Base-by-base conservation (phyloP, 2,113 vertebrate genomes). In the Corythornis vintsioides region DNA sequence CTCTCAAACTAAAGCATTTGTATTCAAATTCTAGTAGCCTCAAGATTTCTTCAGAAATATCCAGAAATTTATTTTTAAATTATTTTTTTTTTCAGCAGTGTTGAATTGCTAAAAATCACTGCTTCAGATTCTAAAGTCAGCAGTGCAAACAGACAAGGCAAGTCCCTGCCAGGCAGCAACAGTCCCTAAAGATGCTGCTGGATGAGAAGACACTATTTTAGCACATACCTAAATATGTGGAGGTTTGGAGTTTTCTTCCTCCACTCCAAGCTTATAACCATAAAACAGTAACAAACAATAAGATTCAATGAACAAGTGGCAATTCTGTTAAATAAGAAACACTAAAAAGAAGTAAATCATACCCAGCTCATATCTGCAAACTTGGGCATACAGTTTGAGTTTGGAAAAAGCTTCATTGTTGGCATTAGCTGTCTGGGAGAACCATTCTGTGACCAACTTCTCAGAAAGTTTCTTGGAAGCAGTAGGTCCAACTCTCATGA, bases 371-470 rank as follows among this genome's bases (percentile, higher is more conserved):
- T 99, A 99, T 98, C 98, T 98, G 98, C 99, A 99, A 91, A 99
- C 99, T 99, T 99, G 99, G 94, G 99, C 99, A 60, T 99, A 99
- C 72, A 99, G 98, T 96, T 99, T 99, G 93, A 99, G 98, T 96
- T 99, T 99, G 95, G 98, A 98, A 97, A 99, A 99, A 6, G 99
- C 98, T 86, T 99, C 99, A 28, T 90, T 98, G 98, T 98, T 98
- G 97, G 98, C 89, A 83, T 98, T 98, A 92, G 98, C 97, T 79
- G 98, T 97, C 95, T 99, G 99, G 66, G 98, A 98, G 98, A 99
- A 99, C 99, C 99, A 99, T 60, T 99, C 99, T 1, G 98, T 98
- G 92, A 99, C 98, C n/a, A 98, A 94, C 93, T 99, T 98, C 96
- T 99, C 99, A 9, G 98, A 97, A 11, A 99, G 97, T 90, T 98